Conservation (phyloP, 2,797 vertebrate species). For the Spinus pinus region DNA sequence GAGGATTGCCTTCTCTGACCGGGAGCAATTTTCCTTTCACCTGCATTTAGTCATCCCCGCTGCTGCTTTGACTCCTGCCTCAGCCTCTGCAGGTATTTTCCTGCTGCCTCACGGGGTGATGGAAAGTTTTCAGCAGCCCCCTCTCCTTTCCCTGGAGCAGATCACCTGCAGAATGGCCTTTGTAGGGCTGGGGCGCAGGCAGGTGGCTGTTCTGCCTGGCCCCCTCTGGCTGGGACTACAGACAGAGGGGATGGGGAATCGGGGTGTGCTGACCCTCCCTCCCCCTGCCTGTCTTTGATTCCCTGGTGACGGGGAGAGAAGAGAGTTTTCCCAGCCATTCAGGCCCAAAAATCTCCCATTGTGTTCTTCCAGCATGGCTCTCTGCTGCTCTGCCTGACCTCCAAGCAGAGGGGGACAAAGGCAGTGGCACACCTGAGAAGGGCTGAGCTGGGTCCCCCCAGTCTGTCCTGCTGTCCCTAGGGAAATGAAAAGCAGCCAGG, state of each 20-base stretch:
- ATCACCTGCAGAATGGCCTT: slow-evolving; percentile 29
- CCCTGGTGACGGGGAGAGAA: accelerated
- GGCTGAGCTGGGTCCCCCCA: not conserved
- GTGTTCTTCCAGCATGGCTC: not conserved
- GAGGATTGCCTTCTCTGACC: not conserved
- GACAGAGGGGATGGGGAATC: not conserved
- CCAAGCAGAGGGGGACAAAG: not conserved
- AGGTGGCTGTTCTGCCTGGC: not conserved
- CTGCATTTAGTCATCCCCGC: accelerated
- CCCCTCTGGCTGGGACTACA: not conserved
- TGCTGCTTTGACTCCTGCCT: not conserved
- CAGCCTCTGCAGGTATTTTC: not conserved
- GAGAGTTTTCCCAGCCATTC: not conserved
- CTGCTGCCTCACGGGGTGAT: not conserved
- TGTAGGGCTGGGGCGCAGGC: not conserved
- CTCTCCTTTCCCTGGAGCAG: not conserved
- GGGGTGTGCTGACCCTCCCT: not conserved
- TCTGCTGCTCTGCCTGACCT: not conserved
- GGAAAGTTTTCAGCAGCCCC: not conserved
- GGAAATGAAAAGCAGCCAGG: not conserved
- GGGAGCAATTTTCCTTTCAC: not conserved
- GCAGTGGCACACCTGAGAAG: accelerated
- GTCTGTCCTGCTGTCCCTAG: not conserved
- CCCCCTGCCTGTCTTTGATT: not conserved
- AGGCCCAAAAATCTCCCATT: not conserved